Conservation (phyloP, 2,797 vertebrate genomes). For the Hybognathus amarus region DNA sequence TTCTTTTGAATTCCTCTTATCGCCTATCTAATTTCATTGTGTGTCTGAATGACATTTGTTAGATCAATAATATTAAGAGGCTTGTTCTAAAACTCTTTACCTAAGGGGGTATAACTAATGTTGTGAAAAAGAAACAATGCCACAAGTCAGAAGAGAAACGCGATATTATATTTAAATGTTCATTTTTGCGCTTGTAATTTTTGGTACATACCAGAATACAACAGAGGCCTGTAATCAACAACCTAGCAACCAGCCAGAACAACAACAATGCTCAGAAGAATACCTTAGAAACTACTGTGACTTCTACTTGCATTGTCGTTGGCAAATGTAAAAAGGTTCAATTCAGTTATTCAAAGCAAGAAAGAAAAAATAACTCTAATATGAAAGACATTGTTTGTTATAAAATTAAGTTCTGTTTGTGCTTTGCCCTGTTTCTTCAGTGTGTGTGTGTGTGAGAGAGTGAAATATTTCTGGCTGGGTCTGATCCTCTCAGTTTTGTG, state of each 20-base stretch:
- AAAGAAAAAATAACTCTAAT: neutral
- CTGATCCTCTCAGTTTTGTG: constrained; percentile 50
- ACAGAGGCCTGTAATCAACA: neutral
- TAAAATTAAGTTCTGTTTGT: neutral
- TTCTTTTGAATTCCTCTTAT: neutral
- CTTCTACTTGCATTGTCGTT: neutral
- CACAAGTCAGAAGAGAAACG: neutral
- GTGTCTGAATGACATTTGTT: neutral
- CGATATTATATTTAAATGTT: neutral
- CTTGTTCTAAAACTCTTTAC: neutral
- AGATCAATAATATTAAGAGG: neutral
- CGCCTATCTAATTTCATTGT: neutral
- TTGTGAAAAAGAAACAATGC: neutral
- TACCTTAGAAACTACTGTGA: neutral
- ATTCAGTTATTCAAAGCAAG: neutral
- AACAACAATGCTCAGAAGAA: neutral
- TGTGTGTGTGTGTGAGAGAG: neutral
- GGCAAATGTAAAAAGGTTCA: neutral
- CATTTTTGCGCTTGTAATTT: neutral
- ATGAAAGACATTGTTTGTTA: neutral
- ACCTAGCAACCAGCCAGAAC: neutral
- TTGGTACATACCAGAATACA: neutral
- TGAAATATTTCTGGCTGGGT: constrained; percentile 48
- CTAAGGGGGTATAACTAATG: too few relatives aligned
- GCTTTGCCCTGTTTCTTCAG: neutral